Evolutionary conservation across 1,140 invertebrate species (phyloP).

Genomic region (Macrosteles quadrilineatus): DNA sequence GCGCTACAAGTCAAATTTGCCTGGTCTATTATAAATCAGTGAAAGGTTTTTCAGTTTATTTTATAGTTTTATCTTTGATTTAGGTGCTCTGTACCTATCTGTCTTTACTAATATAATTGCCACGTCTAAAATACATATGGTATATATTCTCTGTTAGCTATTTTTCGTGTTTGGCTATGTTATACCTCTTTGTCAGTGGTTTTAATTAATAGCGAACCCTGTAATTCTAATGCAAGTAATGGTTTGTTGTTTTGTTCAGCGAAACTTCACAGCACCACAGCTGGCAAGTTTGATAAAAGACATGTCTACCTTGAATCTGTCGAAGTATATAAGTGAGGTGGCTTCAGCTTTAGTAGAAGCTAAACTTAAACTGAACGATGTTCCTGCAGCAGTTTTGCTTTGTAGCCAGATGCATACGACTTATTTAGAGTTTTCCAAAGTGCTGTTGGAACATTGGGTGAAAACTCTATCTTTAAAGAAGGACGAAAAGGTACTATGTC

Average conservation of each 20-base stretch:
- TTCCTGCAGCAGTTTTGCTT: conserved; percentile 79
- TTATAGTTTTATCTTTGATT: too few relatives aligned
- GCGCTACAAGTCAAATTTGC: too few relatives aligned
- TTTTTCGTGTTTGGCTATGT: too few relatives aligned
- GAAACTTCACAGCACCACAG: conserved; percentile 86
- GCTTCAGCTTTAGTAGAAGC: conserved; percentile 89
- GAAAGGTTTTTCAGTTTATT: too few relatives aligned
- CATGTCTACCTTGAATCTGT: conserved; percentile 83
- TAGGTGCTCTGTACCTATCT: too few relatives aligned
- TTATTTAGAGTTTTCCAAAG: conserved; percentile 85
- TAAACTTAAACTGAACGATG: conserved; percentile 92
- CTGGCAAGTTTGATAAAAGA: conserved; percentile 87
- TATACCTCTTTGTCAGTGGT: too few relatives aligned
- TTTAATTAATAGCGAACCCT: too few relatives aligned
- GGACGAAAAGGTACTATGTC: conserved; percentile 41
- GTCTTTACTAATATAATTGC: too few relatives aligned
- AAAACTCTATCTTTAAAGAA: conserved; percentile 38
- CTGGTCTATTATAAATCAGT: too few relatives aligned
- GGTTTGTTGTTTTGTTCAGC: conserved; percentile 29
- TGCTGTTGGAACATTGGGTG: conserved; percentile 56
- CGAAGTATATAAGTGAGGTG: conserved; percentile 95
- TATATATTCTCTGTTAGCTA: too few relatives aligned
- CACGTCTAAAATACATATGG: too few relatives aligned
- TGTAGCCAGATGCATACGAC: conserved; percentile 87
- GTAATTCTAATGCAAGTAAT: too few relatives aligned